A percentile compares a stretch with the other conserved stretches of the same genome.
phyloP scores from a whole-genome alignment of 1,140 invertebrate species.

The Drosophila burlai region DNA sequence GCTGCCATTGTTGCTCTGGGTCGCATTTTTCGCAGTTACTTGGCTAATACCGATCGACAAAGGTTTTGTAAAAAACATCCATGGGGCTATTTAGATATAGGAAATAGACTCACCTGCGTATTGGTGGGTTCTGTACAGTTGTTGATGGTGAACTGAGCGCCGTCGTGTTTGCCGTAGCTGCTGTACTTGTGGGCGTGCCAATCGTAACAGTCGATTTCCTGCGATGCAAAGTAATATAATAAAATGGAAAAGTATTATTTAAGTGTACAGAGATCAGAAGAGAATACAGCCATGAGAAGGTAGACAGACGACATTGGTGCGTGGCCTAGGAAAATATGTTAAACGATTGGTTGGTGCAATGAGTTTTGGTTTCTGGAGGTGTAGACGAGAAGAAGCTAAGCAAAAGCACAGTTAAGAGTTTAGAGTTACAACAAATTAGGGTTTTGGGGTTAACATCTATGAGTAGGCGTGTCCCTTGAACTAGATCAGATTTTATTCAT shows the following conservation, averaged over 20 bases:
- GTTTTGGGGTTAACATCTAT: slow-evolving; percentile 34
- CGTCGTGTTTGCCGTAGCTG: slow-evolving; percentile 62
- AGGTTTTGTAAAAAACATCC: slow-evolving; percentile 12
- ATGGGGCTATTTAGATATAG: not conserved
- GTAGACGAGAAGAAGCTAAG: slow-evolving; percentile 63
- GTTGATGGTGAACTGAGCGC: slow-evolving; percentile 70
- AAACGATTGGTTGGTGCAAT: slow-evolving; percentile 68
- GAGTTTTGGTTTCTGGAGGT: slow-evolving; percentile 54
- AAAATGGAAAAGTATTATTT: slow-evolving; percentile 1
- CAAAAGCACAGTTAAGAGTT: slow-evolving; percentile 62
- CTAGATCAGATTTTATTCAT: slow-evolving; percentile 25
- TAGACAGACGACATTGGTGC: slow-evolving; percentile 78
- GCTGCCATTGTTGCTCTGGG: slow-evolving; percentile 83
- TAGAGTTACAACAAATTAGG: slow-evolving; percentile 42
- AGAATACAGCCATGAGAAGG: slow-evolving; percentile 16
- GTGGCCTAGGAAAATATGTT: slow-evolving; percentile 71
- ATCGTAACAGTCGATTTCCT: slow-evolving; percentile 68
- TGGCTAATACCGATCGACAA: slow-evolving; percentile 55
- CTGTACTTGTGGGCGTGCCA: slow-evolving; percentile 59
- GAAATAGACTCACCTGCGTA: slow-evolving; percentile 68
- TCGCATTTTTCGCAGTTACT: slow-evolving; percentile 78
- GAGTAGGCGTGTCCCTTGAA: slow-evolving; percentile 30
- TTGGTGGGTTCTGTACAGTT: slow-evolving; percentile 73
- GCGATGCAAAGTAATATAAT: slow-evolving; percentile 13
- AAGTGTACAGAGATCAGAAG: slow-evolving; percentile 2